Base-by-base conservation (phyloP, 2,797 vertebrate genomes). In the Microtus californicus region DNA sequence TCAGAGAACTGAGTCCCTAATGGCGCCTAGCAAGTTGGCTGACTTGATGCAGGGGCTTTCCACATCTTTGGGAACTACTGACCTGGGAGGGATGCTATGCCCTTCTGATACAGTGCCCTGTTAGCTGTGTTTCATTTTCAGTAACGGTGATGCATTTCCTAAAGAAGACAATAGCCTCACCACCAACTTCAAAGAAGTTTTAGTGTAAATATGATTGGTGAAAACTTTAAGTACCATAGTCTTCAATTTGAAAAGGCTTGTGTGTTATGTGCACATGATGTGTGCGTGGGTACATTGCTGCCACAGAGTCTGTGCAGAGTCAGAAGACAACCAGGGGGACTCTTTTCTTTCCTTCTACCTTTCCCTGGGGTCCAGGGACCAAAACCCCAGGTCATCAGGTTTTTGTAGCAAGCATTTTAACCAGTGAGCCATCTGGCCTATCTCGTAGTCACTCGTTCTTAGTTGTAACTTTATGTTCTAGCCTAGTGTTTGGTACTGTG, bases 1-100 rank as follows among this genome's bases (percentile, higher is more conserved):
- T 51, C n/a, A 79, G 73, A 90, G 92, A 82, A 71, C 40, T 27
- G 13, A 90, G 29, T 95, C 82, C 74, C 54, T 85, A 93, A 78
- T 7, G 43, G 48, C 34, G 31, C 37, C 40, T 87, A 77, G 79
- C 37, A 92, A 56, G 56, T 67, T 19, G 73, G 90, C 63, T 51
- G 40, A 61, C 67, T 92, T 54, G 56, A 37, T 31, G 19, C 7
- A 59, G 81, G 25, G 43, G 27, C 29, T 96, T 96, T 91, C 82
- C 25, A 54, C 87, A 87, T 89, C 65, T 17, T 19, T 19, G 37
- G 89, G 67, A 83, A 83, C 29, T 92, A 71, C 29, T 80, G 40
- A 78, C 54, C 71, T 90, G 40, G 43, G 45, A 34, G 37, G 21
- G 29, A 90, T 3, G 4, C 71, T 37, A 8, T 45, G 17, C 14